Percentiles rank a stretch among this genome's conserved stretches.
Evolutionary conservation across 2,797 vertebrate genomes (phyloP).

Genomic region (Leontopithecus rosalia): DNA sequence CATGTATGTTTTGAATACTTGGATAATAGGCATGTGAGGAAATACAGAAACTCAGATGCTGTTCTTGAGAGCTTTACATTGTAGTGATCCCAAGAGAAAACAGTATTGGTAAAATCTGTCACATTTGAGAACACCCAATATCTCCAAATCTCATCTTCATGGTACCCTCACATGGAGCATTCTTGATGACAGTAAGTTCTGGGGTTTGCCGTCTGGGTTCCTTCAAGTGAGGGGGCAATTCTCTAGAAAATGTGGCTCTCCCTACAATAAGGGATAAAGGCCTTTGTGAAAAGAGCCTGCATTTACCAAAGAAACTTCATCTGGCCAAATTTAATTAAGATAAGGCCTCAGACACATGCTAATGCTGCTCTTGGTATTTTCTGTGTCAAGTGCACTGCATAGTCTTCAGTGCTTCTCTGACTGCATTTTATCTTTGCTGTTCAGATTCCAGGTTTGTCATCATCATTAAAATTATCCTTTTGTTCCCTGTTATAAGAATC

Average conservation of each 20-base stretch:
- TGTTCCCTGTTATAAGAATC: slow-evolving; percentile 4
- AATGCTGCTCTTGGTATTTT: not conserved
- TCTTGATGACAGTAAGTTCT: not conserved
- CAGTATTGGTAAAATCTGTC: not conserved
- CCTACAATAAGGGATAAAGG: not conserved
- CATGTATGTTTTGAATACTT: not conserved
- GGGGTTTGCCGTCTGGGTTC: not conserved
- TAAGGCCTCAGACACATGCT: not conserved
- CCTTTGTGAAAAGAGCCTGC: not conserved
- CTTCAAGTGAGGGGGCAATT: not conserved
- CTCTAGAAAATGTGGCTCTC: not conserved
- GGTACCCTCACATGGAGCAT: not conserved
- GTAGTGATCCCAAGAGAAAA: not conserved
- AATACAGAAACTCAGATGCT: not conserved
- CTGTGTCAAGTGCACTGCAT: not conserved
- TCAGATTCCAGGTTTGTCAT: not conserved
- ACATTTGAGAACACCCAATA: not conserved
- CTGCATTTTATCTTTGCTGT: not conserved
- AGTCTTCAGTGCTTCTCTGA: not conserved
- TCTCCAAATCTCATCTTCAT: not conserved
- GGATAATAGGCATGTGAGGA: not conserved
- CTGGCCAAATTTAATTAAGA: not conserved
- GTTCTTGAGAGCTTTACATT: not conserved
- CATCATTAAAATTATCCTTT: slow-evolving; percentile 1
- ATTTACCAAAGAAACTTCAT: not conserved